Evolutionary conservation across 2,888 invertebrate species (phyloP).

Genomic region (Drosophila acutilabella): DNA sequence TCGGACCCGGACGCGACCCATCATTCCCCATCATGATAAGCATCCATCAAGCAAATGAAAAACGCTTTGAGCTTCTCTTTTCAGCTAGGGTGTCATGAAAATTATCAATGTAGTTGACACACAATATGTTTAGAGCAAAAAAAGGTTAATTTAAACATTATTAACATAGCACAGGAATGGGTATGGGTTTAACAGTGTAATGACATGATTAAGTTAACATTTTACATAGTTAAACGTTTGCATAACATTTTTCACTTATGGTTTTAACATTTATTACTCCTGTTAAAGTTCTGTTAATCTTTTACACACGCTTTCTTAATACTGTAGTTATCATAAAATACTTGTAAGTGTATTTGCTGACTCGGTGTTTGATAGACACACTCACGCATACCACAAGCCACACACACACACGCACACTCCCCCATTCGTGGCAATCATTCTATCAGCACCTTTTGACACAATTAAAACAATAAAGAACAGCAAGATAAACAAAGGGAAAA

Average conservation of each 20-base stretch:
- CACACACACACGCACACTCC: not conserved
- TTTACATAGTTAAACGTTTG: not conserved
- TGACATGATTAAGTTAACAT: not conserved
- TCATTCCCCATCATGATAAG: slow-evolving; percentile 51
- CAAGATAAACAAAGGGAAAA: not conserved
- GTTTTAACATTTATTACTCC: too few relatives aligned
- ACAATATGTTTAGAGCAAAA: too few relatives aligned
- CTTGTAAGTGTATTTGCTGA: slow-evolving; percentile 18
- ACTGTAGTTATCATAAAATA: not conserved
- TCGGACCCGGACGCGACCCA: slow-evolving; percentile 51
- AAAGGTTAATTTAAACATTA: not conserved
- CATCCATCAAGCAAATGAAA: slow-evolving; percentile 44
- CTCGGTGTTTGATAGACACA: slow-evolving; percentile 1
- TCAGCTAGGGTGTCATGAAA: slow-evolving; percentile 17
- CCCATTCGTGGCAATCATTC: slow-evolving; percentile 31
- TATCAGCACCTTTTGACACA: slow-evolving; percentile 51
- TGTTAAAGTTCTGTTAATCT: not conserved
- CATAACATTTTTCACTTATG: too few relatives aligned
- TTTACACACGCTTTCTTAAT: not conserved
- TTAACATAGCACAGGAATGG: too few relatives aligned
- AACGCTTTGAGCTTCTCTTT: slow-evolving; percentile 16
- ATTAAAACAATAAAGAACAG: slow-evolving; percentile 50
- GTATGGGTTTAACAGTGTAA: not conserved
- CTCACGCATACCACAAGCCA: not conserved
- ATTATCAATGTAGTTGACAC: slow-evolving; percentile 8